phyloP scores from a whole-genome alignment of 2,888 invertebrate genomes.

The Gisinianus flammeolus region DNA sequence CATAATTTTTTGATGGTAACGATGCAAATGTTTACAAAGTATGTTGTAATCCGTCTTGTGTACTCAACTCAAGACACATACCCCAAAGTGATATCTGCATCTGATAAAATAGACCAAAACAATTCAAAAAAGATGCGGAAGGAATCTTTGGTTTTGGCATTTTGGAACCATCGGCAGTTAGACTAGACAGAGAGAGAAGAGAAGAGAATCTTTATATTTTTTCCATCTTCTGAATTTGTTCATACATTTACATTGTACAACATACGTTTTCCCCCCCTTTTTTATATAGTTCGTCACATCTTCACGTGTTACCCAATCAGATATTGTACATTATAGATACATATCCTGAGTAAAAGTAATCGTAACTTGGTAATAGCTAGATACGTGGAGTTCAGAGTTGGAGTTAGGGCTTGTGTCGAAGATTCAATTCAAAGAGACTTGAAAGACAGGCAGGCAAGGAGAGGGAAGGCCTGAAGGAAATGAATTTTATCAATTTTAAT shows the following conservation, averaged over 20 bases:
- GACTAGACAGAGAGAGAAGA: too few species aligned
- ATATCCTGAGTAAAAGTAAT: too few species aligned
- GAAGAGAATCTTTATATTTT: too few species aligned
- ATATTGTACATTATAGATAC: too few species aligned
- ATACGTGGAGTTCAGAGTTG: background rate
- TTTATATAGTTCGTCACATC: background rate
- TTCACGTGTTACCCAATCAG: too few species aligned
- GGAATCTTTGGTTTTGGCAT: background rate
- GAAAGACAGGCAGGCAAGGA: background rate
- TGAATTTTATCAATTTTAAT: conserved; percentile 43
- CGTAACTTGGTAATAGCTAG: too few species aligned
- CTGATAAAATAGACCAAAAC: conserved; percentile 4
- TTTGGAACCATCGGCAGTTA: background rate
- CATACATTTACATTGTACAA: too few species aligned
- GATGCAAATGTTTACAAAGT: too few species aligned
- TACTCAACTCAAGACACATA: too few species aligned
- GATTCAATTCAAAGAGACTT: background rate
- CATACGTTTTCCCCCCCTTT: background rate
- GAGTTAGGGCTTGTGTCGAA: background rate
- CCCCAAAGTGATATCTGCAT: background rate
- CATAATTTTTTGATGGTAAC: too few species aligned
- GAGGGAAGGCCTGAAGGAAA: conserved; percentile 21
- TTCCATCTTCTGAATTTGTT: too few species aligned
- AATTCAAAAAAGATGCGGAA: background rate
- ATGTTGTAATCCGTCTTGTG: too few species aligned